Evolutionary conservation across 2,888 invertebrate genomes (phyloP), one percentile per base, ranked within the genome.

Genomic region (Elegia similella): DNA sequence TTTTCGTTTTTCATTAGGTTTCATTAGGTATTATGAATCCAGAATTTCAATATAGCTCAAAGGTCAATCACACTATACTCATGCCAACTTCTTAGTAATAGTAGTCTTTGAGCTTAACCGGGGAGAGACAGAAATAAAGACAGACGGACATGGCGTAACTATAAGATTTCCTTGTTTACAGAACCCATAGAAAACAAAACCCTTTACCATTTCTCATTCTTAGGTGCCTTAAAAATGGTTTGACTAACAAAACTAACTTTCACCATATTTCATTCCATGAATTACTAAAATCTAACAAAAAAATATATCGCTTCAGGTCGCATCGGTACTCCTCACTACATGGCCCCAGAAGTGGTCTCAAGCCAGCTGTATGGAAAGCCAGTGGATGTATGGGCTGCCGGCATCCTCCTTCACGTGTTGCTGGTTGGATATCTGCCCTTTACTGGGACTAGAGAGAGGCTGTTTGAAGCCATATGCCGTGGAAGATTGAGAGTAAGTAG

Each of bases 351-450:
- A 91, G 97, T 99, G 64, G 96, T 99, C 16, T 95, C 97, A 62
- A 94, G 97, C 75, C 95, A 97, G 83, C 94, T 97, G 70, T 98
- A 97, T 89, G 96, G 97, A 42, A 98, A 98, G 82, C 96, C 98
- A 0, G 98, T 98, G 65, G 99, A 99, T 86, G 97, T 99, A 59
- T 99, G 99, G 99, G 97, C 98, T 34, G 97, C 98, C 30, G 99
- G 99, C 8, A 97, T 99, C 56, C 93, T 99, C 71, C 93, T 99
- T 47, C 99, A 98, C 84, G 96, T 98, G 15, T 93, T 99, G 46
- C 93, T 99, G 42, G 97, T 98, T 50, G 99, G 99, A 6, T 96
- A 96, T 58, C 93, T 99, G 70, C 99, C 99, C 10, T 99, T 99
- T 82, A 95, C 96, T 67, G 99, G 99, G 52, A 98, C 98, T 59